Conservation (phyloP, 2,797 vertebrate species). For the Basileuterus tristriatus region DNA sequence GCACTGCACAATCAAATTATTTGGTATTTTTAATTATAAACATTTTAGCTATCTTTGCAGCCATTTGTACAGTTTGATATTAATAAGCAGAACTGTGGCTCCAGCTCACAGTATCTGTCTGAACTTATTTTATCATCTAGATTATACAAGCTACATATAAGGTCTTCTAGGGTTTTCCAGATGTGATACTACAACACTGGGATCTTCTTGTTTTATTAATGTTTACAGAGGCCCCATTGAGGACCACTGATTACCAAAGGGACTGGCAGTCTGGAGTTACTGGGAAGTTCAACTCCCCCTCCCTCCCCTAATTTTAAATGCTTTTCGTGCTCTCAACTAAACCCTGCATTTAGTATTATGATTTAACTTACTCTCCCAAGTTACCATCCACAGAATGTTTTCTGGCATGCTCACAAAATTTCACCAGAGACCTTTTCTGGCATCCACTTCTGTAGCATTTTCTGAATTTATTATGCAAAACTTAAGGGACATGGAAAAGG, state of each 20-base stretch:
- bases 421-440: slow-evolving; percentile 13
- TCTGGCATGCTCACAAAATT: not conserved
- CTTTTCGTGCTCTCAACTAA: slow-evolving; percentile 18
- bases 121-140: slow-evolving; percentile 31
- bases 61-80: not conserved
- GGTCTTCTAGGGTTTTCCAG: not conserved
- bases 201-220: slow-evolving; percentile 1
- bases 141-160: not conserved
- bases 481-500: not conserved
- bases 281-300: not conserved
- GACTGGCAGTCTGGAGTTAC: slow-evolving; percentile 2
- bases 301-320: not conserved
- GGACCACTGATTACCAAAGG: slow-evolving; percentile 8
- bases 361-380: slow-evolving; percentile 38
- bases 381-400: not conserved
- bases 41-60: not conserved
- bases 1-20: not conserved
- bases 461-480: slow-evolving; percentile 6
- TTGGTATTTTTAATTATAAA: not conserved
- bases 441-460: slow-evolving; percentile 7
- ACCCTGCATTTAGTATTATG: slow-evolving; percentile 12
- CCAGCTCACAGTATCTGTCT: not conserved
- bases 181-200: not conserved
- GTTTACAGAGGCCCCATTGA: slow-evolving; percentile 36
- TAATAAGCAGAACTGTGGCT: not conserved